Conservation (phyloP, 1,140 invertebrate genomes). For the Dendroctonus ponderosae region DNA sequence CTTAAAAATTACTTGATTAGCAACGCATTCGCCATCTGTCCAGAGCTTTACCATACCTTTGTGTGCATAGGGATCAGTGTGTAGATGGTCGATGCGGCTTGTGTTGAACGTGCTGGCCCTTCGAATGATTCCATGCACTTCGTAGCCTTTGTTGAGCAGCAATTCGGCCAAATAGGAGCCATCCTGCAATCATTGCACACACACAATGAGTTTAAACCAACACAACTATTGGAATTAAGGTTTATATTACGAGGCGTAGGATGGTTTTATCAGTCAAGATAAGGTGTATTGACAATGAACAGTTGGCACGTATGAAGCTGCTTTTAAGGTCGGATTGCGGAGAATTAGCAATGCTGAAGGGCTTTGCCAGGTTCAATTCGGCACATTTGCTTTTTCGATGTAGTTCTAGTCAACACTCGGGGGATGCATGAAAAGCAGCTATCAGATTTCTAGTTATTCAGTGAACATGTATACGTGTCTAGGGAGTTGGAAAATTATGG, state of each 20-base stretch:
- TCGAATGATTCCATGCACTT: conserved; percentile 94
- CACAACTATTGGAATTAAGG: not conserved
- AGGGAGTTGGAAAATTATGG: not conserved
- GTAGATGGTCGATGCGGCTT: conserved; percentile 91
- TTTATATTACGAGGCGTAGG: not conserved
- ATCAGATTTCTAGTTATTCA: not conserved
- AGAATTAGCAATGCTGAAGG: not conserved
- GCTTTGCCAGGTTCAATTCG: not conserved
- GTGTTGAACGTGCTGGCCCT: conserved; percentile 97
- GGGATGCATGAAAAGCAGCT: not conserved
- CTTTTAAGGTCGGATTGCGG: not conserved
- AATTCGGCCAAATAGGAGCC: conserved; percentile 98
- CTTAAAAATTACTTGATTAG: conserved; percentile 5
- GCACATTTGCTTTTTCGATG: not conserved
- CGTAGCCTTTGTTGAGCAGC: conserved; percentile 90
- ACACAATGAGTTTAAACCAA: not conserved
- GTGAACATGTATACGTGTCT: not conserved
- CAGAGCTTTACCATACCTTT: conserved; percentile 51
- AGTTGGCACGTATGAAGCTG: not conserved
- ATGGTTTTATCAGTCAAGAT: not conserved
- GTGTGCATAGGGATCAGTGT: conserved; percentile 84
- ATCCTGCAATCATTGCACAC: conserved; percentile 68
- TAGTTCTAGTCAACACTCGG: not conserved
- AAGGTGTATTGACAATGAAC: not conserved
- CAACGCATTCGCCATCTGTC: not conserved